A percentile compares a stretch with the other conserved stretches of the same genome.
Evolutionary conservation across 2,113 vertebrate species (phyloP).

Genomic region (Chiloscyllium plagiosum): DNA sequence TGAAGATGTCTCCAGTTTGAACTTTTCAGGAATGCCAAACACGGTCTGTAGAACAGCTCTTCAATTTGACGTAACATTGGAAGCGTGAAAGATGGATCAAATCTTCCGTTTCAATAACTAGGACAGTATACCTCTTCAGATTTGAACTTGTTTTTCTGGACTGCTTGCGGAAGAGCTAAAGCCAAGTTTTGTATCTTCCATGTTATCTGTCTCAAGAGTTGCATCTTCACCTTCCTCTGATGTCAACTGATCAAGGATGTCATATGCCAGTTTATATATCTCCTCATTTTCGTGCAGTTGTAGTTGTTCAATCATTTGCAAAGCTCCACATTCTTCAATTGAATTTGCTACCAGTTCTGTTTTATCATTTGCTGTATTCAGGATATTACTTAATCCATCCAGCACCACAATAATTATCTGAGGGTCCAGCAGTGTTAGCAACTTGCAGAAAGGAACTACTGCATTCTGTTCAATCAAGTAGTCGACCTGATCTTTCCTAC

Average conservation of each 20-base stretch:
- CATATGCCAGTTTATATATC: slow-evolving; percentile 99
- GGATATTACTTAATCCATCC: slow-evolving; percentile 97
- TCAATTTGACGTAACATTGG: slow-evolving; percentile 98
- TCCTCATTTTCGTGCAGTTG: slow-evolving; percentile 99
- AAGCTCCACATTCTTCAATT: slow-evolving; percentile 95
- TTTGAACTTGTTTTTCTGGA: slow-evolving; percentile 98
- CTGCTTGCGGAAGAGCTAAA: slow-evolving; percentile 97
- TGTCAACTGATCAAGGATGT: slow-evolving; percentile 91
- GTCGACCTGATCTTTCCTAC: slow-evolving; percentile 95
- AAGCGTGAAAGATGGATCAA: slow-evolving; percentile 99
- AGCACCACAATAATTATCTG: slow-evolving; percentile 97
- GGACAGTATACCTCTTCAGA: slow-evolving; percentile 71
- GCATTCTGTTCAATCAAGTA: slow-evolving; percentile 95
- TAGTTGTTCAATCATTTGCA: slow-evolving; percentile 97
- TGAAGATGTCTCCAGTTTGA: slow-evolving; percentile 87
- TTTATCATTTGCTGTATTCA: slow-evolving; percentile 98
- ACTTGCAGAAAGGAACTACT: slow-evolving; percentile 94
- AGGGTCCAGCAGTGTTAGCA: slow-evolving; percentile 93
- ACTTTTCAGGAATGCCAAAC: slow-evolving; percentile 90
- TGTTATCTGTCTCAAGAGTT: slow-evolving; percentile 88
- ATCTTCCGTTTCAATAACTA: slow-evolving; percentile 94
- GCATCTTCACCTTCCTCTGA: slow-evolving; percentile 91
- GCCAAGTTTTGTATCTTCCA: slow-evolving; percentile 92
- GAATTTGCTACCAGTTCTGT: slow-evolving; percentile 92
- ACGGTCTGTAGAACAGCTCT: slow-evolving; percentile 95